These are phyloP conservation scores for Nasonia oneida DNA, from an alignment of 2,888 invertebrate species.

Conservation along the genomic window DNA sequence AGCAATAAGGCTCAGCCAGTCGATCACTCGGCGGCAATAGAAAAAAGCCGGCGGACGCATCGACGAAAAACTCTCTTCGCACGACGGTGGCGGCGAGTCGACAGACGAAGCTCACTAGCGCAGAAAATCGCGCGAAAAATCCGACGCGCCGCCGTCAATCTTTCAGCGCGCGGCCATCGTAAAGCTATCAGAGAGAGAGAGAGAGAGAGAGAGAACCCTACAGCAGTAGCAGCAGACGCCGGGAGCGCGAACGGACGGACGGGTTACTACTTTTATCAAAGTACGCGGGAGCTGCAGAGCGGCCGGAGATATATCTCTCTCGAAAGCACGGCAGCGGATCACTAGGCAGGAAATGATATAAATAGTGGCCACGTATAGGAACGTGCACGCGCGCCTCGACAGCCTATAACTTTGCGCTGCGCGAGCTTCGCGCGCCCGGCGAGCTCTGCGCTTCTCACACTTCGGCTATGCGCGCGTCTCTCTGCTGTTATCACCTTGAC, in stretches of 20 bases:
- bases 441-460: not conserved
- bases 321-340: constrained; percentile 57
- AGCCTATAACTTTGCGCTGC: not conserved
- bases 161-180: constrained; percentile 71
- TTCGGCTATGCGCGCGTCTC: not conserved
- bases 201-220: constrained; percentile 21
- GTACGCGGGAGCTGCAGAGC: constrained; percentile 37
- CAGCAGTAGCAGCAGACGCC: constrained; percentile 14
- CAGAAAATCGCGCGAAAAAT: constrained; percentile 61
- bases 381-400: not conserved
- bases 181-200: constrained; percentile 70
- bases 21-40: constrained; percentile 25
- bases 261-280: constrained; percentile 44
- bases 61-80: constrained; percentile 24
- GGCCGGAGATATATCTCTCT: constrained; percentile 31
- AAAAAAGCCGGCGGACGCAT: not conserved
- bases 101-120: constrained; percentile 42
- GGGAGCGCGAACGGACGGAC: constrained; percentile 13
- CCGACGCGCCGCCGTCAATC: constrained; percentile 75
- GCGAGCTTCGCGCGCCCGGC: constrained; percentile 2
- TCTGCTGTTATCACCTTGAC: not conserved
- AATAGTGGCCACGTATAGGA: constrained; percentile 37
- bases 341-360: constrained; percentile 71
- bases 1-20: constrained; percentile 56
- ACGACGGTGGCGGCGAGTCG: constrained; percentile 24